A percentile compares a stretch with the other conserved stretches of the same genome.
phyloP scores from a whole-genome alignment of 2,113 vertebrate genomes.

The Apaloderma vittatum region DNA sequence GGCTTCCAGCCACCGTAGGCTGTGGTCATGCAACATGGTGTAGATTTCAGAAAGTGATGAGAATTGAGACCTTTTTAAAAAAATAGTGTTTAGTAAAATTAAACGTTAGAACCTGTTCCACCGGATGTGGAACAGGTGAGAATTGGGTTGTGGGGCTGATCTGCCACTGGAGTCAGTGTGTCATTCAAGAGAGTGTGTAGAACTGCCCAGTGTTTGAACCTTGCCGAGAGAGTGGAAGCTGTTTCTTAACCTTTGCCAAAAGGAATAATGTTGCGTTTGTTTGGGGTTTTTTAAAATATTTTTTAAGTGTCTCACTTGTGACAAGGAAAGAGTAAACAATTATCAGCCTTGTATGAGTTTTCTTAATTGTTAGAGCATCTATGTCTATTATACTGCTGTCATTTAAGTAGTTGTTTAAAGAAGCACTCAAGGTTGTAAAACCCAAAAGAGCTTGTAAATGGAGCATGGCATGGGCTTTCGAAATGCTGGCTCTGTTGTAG shows the following conservation, averaged over 20 bases:
- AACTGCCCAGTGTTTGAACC: neutral
- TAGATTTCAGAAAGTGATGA: neutral
- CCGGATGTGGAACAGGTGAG: no score
- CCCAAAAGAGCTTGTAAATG: neutral
- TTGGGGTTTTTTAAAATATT: no score
- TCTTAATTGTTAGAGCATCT: neutral
- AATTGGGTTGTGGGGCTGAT: neutral
- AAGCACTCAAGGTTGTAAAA: neutral
- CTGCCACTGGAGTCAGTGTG: neutral
- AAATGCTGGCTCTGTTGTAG: neutral
- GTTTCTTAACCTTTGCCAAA: neutral
- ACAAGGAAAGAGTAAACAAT: neutral
- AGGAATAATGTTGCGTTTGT: neutral
- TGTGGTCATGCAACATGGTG: neutral
- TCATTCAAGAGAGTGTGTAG: neutral
- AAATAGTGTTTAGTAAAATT: neutral
- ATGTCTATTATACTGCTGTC: neutral
- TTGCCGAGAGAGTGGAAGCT: neutral
- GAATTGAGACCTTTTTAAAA: neutral
- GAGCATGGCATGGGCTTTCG: neutral
- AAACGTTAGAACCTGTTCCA: neutral
- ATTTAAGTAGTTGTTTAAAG: neutral
- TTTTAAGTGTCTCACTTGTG: neutral
- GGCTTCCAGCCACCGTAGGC: neutral
- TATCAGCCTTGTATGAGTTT: neutral